phyloP scores from a whole-genome alignment of 2,113 vertebrate genomes.

The Tor tambroides region DNA sequence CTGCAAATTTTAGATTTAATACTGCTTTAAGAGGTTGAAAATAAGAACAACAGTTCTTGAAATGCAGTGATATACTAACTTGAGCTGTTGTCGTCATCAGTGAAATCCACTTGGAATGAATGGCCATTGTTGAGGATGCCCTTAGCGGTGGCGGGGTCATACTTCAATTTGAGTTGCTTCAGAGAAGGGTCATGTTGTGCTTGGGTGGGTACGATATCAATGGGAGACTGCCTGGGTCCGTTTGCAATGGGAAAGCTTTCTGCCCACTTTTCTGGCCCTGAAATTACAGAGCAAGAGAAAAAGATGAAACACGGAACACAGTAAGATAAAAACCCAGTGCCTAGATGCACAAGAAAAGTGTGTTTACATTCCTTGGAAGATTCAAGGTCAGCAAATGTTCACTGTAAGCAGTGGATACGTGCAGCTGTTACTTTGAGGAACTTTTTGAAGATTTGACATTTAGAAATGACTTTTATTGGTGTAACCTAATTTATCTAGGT shows the following conservation, averaged over 20 bases:
- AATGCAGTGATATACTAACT: conserved; percentile 75
- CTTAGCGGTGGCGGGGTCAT: conserved; percentile 82
- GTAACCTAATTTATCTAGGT: background rate
- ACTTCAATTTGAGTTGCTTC: conserved; percentile 80
- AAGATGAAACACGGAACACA: background rate
- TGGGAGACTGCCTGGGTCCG: conserved; percentile 91
- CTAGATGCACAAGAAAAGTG: background rate
- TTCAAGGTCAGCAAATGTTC: background rate
- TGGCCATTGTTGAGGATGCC: conserved; percentile 92
- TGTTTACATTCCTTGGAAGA: conserved; percentile 7
- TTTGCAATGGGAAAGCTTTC: conserved; percentile 83
- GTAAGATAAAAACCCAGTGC: background rate
- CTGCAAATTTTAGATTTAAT: background rate
- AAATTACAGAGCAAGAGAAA: background rate
- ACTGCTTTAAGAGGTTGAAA: background rate
- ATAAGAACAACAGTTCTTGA: background rate
- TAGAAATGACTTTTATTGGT: background rate
- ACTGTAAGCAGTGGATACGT: background rate
- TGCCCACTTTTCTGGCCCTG: conserved; percentile 88
- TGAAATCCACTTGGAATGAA: conserved; percentile 89
- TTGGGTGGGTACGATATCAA: conserved; percentile 86
- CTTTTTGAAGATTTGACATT: background rate
- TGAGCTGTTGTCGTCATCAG: conserved; percentile 85
- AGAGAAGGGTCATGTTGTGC: conserved; percentile 82
- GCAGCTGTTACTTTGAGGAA: background rate